Evolutionary conservation across 2,888 invertebrate genomes (phyloP), one percentile per base, ranked within the genome.

Genomic region (Argyresthia goedartella): DNA sequence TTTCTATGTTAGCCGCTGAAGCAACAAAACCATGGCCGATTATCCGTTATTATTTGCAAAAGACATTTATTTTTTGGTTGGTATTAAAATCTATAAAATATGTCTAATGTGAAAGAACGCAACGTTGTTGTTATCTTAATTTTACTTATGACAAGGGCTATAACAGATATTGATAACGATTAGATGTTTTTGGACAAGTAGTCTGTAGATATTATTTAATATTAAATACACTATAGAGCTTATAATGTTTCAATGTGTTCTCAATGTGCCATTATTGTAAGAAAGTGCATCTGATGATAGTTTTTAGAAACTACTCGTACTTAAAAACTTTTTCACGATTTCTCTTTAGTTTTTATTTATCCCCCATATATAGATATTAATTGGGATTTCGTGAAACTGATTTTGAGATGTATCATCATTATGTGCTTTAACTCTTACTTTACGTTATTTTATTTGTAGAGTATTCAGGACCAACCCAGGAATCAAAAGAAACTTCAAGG

Each of bases 201-300:
- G 2, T 7, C n/a, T 48, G 48, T 48, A 48, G 48, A 48, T 48
- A 14, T 48, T 36, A 36, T 48, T 47, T 14, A 36, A 48, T 48
- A 42, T 13, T 15, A 41, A 25, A 25, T 25, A 25, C 25, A 25
- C 3, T 25, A 25, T 25, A 25, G 67, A 72, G 67, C 67, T 70
- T 70, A 68, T 54, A 60, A 65, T 57, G 56, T 69, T 63, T 74
- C 67, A 53, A 69, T 73, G 74, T 78, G 76, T 79, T 79, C 74
- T 76, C 55, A 55, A 70, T 66, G 78, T 78, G 76, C 77, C 75
- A 78, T 69, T 73, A 56, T 44, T 47, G 48, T 43, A 50, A 52
- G 50, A 47, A 50, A 49, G 46, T 55, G 51, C 42, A 42, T 42
- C 42, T 50, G 42, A 49, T 49, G 49, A 49, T 39, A 39, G 16